Evolutionary conservation across 1,140 invertebrate species (phyloP), one percentile per base, ranked within the genome.

Genomic region (Lucilia sericata): DNA sequence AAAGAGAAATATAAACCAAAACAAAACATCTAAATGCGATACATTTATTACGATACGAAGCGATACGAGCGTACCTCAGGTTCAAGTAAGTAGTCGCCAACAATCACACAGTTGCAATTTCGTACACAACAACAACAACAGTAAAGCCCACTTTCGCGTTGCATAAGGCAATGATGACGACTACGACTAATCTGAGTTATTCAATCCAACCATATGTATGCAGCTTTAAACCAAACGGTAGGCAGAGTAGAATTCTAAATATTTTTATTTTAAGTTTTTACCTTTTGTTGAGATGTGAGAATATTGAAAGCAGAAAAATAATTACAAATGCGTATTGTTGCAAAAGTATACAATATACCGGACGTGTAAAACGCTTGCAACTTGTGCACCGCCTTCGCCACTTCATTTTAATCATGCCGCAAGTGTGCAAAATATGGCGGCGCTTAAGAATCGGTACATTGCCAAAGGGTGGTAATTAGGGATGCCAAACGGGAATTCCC

Each of bases 21-120:
- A 21, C 65, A 70, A 70, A 70, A 70, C 7, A 60, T 60, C 55
- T 70, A 21, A 70, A 70, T 19, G 9, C 65, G 65, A 70, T 70
- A 70, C 21, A 21, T 21, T 60, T 70, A 70, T 25, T 10, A 70
- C 65, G 65, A 70, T 70, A 21, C 65, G 65, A 70, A 70, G 9
- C 55, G 55, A 17, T 60, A n/a, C 55, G n/a, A n/a, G 14, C 14
- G 25, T 30, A 60, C 17, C n/a, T 60, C 55, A 21, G 21, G 65
- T 70, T 70, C 19, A 60, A 60, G n/a, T 70, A 55, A 5, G 78
- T 36, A 60, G 70, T 81, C 82, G 81, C 84, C 42, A 25, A 84
- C 85, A 88, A 85, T 86, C 88, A 82, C 87, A 89, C 88, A 87
- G 88, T 89, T 90, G 88, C 88, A 89, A 87, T 90, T 89, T 89